Conservation (phyloP, 2,113 vertebrate species). For the Grammomys dolichurus region DNA sequence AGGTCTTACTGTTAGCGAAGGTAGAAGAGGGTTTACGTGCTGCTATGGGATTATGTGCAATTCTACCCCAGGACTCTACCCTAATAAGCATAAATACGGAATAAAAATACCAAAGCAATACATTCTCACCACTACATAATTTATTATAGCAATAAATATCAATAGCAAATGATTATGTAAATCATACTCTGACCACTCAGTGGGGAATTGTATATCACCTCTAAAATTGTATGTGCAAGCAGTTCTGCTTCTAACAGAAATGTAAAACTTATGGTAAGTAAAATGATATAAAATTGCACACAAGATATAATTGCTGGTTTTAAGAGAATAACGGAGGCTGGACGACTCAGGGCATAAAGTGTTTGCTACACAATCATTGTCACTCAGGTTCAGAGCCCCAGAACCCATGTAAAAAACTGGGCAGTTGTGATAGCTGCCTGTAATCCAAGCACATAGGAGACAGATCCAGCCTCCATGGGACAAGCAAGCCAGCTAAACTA, state of each 20-base stretch:
- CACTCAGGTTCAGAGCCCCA: neutral
- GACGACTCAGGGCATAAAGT: too few relatives aligned
- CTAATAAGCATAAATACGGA: constrained; percentile 28
- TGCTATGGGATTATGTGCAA: neutral
- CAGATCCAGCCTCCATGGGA: neutral
- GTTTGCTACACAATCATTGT: neutral
- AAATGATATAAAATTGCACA: neutral
- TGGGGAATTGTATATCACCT: constrained; percentile 39
- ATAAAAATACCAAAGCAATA: neutral
- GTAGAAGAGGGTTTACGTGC: neutral
- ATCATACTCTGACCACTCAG: constrained; percentile 28
- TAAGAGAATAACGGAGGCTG: neutral
- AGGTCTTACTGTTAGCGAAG: neutral
- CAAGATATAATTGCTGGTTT: neutral
- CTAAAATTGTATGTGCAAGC: constrained; percentile 51
- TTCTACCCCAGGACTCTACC: neutral
- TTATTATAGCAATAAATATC: constrained; percentile 52
- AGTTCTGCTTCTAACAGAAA: constrained; percentile 34
- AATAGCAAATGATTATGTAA: constrained; percentile 54
- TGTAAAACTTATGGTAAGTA: constrained; percentile 45
- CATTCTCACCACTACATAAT: constrained; percentile 41
- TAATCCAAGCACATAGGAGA: neutral
- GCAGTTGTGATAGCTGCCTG: neutral
- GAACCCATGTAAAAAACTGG: neutral
- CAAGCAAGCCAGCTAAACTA: neutral